Evolutionary conservation across 2,113 vertebrate genomes (phyloP), one percentile per base, ranked within the genome.

Genomic region (Erpornis zantholeuca): DNA sequence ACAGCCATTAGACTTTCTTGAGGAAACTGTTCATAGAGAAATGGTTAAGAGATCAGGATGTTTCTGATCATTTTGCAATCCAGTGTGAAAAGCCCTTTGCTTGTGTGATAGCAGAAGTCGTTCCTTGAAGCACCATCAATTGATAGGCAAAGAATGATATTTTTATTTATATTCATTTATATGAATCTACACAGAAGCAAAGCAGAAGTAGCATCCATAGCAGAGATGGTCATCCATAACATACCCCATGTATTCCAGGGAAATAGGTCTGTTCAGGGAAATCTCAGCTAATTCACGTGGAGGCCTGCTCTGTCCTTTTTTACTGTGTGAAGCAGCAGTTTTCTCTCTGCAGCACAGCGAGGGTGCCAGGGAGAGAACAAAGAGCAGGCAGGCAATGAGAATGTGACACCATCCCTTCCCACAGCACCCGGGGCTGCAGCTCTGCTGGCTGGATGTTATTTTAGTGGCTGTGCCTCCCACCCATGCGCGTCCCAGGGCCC

Each of bases 401-500:
- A 94, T 75, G 94, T 82, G 86, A 86, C 84, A 78, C 91, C 59
- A 40, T 86, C 71, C 53, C 95, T 97, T 97, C 96, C 97, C 96
- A 83, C 47, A 63, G 92, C 64, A n/a, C 42, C 66, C 73, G 29
- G 89, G 72, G 94, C 94, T 11, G 60, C 68, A 82, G 36, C 90
- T 79, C 40, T 10, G 86, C 66, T 1, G 91, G 56, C 87, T 94
- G 91, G 93, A 93, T 82, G 95, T 95, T 96, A 94, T 97, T 98
- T 95, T 88, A 97, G 97, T 31, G 89, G 90, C 92, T 85, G 60
- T 92, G 95, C 92, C 86, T 97, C 97, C 97, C 97, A 95, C 95
- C 97, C 91, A 80, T 85, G 95, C 45, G 35, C 64, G 95, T 96
- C 96, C 89, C 90, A 75, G 94, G 90, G 84, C 93, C 94, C 97